phyloP scores from a whole-genome alignment of 2,888 invertebrate species.

The Creontiades dilutus region DNA sequence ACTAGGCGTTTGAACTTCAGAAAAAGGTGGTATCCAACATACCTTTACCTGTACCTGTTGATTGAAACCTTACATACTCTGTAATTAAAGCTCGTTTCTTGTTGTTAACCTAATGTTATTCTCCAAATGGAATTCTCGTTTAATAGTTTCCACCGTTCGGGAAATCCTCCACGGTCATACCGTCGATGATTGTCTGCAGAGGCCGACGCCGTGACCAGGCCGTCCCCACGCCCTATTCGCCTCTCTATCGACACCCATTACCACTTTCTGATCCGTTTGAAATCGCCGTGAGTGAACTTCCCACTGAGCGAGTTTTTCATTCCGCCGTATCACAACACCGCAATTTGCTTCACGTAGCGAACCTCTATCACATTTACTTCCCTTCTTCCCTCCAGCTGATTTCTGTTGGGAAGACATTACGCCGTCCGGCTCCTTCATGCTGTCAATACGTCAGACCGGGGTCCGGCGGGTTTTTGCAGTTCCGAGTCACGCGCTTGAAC shows the following conservation, averaged over 20 bases:
- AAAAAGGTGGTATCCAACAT: too few species aligned
- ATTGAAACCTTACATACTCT: too few species aligned
- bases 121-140: too few species aligned
- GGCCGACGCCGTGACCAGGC: neutral
- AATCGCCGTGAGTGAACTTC: neutral
- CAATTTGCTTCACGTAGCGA: neutral
- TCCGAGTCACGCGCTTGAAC: too few species aligned
- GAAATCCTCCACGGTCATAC: neutral
- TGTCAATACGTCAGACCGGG: neutral
- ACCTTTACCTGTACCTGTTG: too few species aligned
- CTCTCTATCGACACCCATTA: neutral
- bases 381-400: neutral
- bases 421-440: neutral
- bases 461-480: too few species aligned
- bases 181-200: neutral
- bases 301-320: slow-evolving; percentile 5
- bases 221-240: slow-evolving; percentile 6
- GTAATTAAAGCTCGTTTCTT: too few species aligned
- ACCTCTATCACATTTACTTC: neutral
- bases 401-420: neutral
- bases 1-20: too few species aligned
- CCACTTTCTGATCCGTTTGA: neutral
- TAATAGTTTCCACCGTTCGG: too few species aligned
- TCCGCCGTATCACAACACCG: neutral
- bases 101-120: too few species aligned